Percentiles rank a stretch among this genome's conserved stretches.
Evolutionary conservation across 2,888 invertebrate genomes (phyloP).

Genomic region (Lithosia quadra): DNA sequence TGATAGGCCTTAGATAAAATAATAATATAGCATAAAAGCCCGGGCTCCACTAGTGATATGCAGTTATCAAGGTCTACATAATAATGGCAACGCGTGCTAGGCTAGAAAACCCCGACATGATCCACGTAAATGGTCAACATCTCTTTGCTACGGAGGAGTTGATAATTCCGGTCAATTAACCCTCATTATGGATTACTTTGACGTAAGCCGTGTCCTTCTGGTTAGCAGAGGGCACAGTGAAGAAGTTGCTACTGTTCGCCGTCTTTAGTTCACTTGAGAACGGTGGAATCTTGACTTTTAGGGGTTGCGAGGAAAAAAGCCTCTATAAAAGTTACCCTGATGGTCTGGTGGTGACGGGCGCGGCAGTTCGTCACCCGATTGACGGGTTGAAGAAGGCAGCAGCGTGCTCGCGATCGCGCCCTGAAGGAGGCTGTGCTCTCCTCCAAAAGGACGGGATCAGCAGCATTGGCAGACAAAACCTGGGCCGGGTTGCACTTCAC

Average conservation of each 20-base stretch:
- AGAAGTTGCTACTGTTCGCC: background rate
- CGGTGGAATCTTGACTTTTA: background rate
- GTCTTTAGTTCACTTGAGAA: background rate
- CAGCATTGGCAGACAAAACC: constrained; percentile 2
- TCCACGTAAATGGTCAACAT: too few species aligned
- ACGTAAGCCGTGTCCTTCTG: background rate
- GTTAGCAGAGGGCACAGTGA: background rate
- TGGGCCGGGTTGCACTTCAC: constrained; percentile 4
- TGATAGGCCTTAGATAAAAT: too few species aligned
- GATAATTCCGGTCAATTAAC: background rate
- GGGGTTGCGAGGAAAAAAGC: background rate
- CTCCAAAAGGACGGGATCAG: constrained; percentile 4
- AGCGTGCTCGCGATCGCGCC: background rate
- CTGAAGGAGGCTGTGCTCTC: background rate
- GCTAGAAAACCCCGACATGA: too few species aligned
- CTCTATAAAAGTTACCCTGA: constrained; percentile 4
- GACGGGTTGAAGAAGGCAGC: background rate
- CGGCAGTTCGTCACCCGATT: background rate
- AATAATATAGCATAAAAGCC: too few species aligned
- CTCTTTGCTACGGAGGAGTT: background rate
- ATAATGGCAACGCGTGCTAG: too few species aligned
- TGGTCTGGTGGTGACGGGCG: background rate
- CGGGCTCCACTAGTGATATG: too few species aligned
- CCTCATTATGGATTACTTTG: background rate
- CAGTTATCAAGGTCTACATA: too few species aligned